Conservation (phyloP, 2,113 vertebrate genomes). For the Ahaetulla prasina region DNA sequence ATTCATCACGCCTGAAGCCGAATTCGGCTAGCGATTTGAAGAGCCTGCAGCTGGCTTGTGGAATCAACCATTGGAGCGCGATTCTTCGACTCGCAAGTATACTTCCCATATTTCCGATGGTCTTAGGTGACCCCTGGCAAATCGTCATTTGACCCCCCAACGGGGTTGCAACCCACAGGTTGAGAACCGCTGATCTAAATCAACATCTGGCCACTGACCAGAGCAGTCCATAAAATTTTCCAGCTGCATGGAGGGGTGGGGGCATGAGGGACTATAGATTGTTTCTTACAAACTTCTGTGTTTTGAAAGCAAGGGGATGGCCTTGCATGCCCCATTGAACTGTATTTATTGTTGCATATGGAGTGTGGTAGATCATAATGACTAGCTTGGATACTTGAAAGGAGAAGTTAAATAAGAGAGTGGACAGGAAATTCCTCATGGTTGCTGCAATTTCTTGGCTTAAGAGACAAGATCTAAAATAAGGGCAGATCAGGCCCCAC, state of each 20-base stretch:
- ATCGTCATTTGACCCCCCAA: too few relatives aligned
- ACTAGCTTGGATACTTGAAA: neutral
- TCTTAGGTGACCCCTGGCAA: too few relatives aligned
- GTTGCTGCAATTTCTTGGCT: neutral
- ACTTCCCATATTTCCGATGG: too few relatives aligned
- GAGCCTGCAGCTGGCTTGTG: too few relatives aligned
- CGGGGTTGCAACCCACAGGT: too few relatives aligned
- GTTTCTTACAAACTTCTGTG: neutral
- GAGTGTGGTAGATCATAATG: neutral
- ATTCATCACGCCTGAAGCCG: too few relatives aligned
- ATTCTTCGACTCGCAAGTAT: too few relatives aligned
- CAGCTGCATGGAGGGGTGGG: neutral
- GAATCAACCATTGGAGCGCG: too few relatives aligned
- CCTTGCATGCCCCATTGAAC: neutral
- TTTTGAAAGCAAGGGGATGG: neutral
- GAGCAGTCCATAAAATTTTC: neutral
- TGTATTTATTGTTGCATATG: neutral
- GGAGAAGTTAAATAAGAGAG: neutral
- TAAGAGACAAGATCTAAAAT: too few relatives aligned
- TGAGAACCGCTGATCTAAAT: too few relatives aligned
- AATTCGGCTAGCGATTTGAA: too few relatives aligned
- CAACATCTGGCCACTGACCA: neutral
- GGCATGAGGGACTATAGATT: neutral
- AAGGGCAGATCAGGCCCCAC: too few relatives aligned
- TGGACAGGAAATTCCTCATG: neutral